A percentile compares a stretch with the other conserved stretches of the same genome.
These are phyloP conservation scores for Octomys mimax DNA, from an alignment of 2,797 vertebrate species.

Conservation along the genomic window DNA sequence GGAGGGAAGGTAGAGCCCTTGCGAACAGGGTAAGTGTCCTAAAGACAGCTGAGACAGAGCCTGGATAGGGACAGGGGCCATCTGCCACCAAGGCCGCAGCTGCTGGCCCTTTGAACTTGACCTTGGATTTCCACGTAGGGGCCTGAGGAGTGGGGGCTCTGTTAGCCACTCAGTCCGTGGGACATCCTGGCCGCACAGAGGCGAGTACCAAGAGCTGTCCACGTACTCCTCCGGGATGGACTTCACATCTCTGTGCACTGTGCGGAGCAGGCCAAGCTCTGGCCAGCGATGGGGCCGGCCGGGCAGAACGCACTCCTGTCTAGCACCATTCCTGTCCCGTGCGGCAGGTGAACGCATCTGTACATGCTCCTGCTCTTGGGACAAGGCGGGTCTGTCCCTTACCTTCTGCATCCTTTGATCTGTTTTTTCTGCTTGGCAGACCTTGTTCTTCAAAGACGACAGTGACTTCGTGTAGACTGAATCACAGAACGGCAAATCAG, in stretches of 20 bases:
- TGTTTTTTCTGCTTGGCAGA: conserved; percentile 77
- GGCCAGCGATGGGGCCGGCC: background rate
- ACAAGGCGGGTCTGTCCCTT: too few species aligned
- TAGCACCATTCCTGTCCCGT: too few species aligned
- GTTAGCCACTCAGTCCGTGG: too few species aligned
- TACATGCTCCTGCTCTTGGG: too few species aligned
- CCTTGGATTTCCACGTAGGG: background rate
- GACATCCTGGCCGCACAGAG: too few species aligned
- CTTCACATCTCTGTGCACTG: fast-evolving
- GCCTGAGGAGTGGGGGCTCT: background rate
- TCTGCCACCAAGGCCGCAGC: background rate
- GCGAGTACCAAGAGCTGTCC: fast-evolving
- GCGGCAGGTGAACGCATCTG: too few species aligned
- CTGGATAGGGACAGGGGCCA: background rate
- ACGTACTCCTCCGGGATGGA: background rate
- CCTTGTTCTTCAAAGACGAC: conserved; percentile 74
- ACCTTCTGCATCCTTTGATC: conserved; percentile 15
- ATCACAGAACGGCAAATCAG: conserved; percentile 64
- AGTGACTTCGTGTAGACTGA: conserved; percentile 77
- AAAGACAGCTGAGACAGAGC: background rate
- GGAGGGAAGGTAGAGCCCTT: background rate
- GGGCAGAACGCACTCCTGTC: too few species aligned
- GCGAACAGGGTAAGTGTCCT: background rate
- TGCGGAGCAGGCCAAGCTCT: background rate
- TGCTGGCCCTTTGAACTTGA: background rate